A percentile compares a stretch with the other conserved stretches of the same genome.
Conservation (phyloP, 2,888 invertebrate genomes). For the Hedya salicella region DNA sequence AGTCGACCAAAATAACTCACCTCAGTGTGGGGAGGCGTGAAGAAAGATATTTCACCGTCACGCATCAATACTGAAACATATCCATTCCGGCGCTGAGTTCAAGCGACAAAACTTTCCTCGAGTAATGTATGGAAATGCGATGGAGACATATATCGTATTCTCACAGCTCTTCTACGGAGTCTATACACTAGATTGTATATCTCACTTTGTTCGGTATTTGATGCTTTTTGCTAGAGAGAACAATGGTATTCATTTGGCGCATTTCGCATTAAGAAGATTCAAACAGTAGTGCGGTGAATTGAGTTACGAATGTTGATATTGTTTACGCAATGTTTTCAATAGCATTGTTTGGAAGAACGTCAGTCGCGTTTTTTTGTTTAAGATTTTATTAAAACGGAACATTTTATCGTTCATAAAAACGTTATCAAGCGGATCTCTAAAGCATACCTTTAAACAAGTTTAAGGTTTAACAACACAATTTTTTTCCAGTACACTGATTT, state of each 20-base stretch:
- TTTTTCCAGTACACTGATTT: neutral
- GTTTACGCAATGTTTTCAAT: conserved; percentile 56
- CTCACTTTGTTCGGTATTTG: conserved; percentile 61
- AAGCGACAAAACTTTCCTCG: conserved; percentile 50
- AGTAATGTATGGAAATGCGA: conserved; percentile 77
- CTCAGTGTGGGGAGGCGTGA: conserved; percentile 45
- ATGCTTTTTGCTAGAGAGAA: conserved; percentile 71
- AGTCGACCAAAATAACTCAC: conserved; percentile 40
- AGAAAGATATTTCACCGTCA: conserved; percentile 64
- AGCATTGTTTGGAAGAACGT: conserved; percentile 44
- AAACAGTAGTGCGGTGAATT: conserved; percentile 61
- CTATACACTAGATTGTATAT: conserved; percentile 68
- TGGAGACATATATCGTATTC: conserved; percentile 79
- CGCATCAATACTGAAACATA: conserved; percentile 67
- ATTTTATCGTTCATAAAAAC: conserved; percentile 3
- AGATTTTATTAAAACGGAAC: neutral
- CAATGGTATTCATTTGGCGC: conserved; percentile 74
- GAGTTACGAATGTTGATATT: conserved; percentile 59
- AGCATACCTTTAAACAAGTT: conserved; percentile 1
- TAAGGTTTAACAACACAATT: neutral
- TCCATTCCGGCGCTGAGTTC: conserved; percentile 61
- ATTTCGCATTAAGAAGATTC: conserved; percentile 65
- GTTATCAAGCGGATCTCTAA: neutral
- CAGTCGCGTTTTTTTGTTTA: conserved; percentile 2
- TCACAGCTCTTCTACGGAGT: conserved; percentile 60